Evolutionary conservation across 2,113 vertebrate genomes (phyloP).

Genomic region (Gambusia affinis): DNA sequence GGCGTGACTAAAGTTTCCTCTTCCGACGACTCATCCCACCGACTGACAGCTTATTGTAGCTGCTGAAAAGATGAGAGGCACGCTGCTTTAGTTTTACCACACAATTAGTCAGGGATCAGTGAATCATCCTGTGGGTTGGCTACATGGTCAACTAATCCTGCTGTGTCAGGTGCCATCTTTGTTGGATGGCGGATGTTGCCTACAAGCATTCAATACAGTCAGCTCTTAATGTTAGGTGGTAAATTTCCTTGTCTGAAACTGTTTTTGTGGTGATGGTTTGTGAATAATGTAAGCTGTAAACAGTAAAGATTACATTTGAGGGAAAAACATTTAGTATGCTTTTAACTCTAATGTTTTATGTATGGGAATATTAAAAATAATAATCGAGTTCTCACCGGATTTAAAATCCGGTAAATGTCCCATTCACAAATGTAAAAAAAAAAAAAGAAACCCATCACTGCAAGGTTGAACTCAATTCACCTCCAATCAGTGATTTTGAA

Average conservation of each 20-base stretch:
- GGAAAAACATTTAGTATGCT: neutral
- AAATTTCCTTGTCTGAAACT: neutral
- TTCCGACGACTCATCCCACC: slow-evolving; percentile 40
- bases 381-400: too few species aligned
- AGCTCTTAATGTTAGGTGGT: neutral
- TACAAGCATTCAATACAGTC: neutral
- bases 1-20: slow-evolving; percentile 56
- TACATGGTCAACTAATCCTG: slow-evolving; percentile 38
- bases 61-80: slow-evolving; percentile 42
- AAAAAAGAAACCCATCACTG: neutral
- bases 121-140: slow-evolving; percentile 58
- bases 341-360: neutral
- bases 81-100: slow-evolving; percentile 30
- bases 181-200: slow-evolving; percentile 34
- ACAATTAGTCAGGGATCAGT: slow-evolving; percentile 48
- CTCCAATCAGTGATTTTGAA: too few species aligned
- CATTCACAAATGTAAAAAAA: neutral
- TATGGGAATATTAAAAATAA: neutral
- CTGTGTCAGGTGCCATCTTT: slow-evolving; percentile 44
- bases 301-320: neutral
- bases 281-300: neutral
- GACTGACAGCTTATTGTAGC: slow-evolving; percentile 26
- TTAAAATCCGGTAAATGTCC: too few species aligned
- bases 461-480: neutral
- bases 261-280: neutral